phyloP scores from a whole-genome alignment of 2,888 invertebrate genomes.

The Heteromyza rotundicornis region DNA sequence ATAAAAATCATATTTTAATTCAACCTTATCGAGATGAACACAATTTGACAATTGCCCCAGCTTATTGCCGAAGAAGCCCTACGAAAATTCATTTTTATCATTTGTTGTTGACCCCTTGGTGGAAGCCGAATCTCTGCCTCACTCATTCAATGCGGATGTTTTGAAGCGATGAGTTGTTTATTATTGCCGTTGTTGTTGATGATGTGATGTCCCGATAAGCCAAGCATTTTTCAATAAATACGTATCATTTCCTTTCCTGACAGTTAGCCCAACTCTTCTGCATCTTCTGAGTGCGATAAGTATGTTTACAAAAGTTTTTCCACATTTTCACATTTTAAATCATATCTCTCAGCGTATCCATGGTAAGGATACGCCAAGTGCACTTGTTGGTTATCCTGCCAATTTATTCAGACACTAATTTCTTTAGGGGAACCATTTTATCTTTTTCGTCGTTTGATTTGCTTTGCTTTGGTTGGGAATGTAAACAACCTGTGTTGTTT shows the following conservation, averaged over 20 bases:
- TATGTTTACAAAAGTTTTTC: not conserved
- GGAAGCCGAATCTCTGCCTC: not conserved
- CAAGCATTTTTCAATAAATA: not conserved
- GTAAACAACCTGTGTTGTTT: too few relatives aligned
- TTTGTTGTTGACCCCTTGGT: not conserved
- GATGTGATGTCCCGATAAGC: slow-evolving; percentile 5
- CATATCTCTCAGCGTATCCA: not conserved
- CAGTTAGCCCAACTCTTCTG: not conserved
- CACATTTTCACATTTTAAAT: not conserved
- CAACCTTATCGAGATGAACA: not conserved
- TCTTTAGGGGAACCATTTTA: too few relatives aligned
- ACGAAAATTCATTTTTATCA: not conserved
- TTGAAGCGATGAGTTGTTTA: not conserved
- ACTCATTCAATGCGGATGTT: not conserved
- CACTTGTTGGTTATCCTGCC: slow-evolving; percentile 46
- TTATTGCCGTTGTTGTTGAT: not conserved
- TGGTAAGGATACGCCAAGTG: slow-evolving; percentile 13
- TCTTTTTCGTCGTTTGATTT: too few relatives aligned
- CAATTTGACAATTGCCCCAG: not conserved
- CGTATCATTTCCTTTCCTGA: too few relatives aligned
- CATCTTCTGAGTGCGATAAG: slow-evolving; percentile 11
- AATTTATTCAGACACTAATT: too few relatives aligned
- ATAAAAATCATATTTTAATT: not conserved
- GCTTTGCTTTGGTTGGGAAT: too few relatives aligned
- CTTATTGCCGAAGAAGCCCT: not conserved